Evolutionary conservation across 2,797 vertebrate species (phyloP), one percentile per base, ranked within the genome.

Genomic region (Cyprinodon diabolis): DNA sequence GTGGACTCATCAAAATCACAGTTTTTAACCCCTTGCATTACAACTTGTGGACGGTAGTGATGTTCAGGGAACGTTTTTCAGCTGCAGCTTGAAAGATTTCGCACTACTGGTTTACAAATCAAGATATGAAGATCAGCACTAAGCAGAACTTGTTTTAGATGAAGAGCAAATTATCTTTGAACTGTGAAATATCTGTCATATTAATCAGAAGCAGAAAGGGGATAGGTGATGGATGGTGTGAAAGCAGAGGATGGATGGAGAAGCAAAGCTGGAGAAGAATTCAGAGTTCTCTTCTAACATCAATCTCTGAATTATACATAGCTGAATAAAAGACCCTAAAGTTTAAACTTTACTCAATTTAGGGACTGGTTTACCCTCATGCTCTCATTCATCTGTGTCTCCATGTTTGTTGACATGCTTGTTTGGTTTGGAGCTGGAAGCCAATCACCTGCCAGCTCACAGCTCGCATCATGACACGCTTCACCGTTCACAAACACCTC

Each of bases 401-500:
- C 55, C 2, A 57, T 10, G 74, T 76, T 74, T 77, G 79, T 67
- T 68, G 74, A 80, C 78, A 68, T 69, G 8, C 71, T 71, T 88
- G 84, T 90, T 88, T 87, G 73, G 68, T 77, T 79, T 78, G 79
- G 69, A 80, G 79, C 81, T 75, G 84, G 79, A 87, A 85, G 79
- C 84, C 80, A 86, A 74, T 86, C 87, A 84, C 78, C 85, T 89
- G 84, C 86, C 85, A 84, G 80, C 83, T 86, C 82, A 86, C 87
- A 77, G 75, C 83, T 78, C 72, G 0, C 85, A 81, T 89, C 86
- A 54, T 30, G 63, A 67, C 14, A 75, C 30, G 76, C 86, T 86
- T 76, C 58, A 30, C 75, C 80, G 82, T 79, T 78, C 84, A 80
- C 75, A 88, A 76, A 80, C 85, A 77, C 40, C 37, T 48, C 57